Conservation (phyloP, 2,888 invertebrate genomes). For the Deroplatys truncata region DNA sequence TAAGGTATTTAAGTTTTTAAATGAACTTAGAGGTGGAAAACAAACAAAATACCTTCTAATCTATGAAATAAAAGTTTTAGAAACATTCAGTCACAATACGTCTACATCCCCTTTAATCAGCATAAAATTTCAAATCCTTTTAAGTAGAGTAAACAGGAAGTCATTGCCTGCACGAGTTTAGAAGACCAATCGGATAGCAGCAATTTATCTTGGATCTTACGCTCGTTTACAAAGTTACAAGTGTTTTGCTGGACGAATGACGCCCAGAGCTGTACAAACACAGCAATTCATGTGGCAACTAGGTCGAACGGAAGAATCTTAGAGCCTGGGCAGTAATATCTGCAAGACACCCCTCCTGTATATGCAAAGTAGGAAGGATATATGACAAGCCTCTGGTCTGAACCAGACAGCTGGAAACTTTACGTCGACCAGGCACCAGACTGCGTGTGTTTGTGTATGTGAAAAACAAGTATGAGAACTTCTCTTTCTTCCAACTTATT, state of each 20-base stretch:
- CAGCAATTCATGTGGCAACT: neutral
- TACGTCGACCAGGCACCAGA: neutral
- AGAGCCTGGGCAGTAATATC: neutral
- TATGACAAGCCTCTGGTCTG: neutral
- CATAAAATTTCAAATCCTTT: too few relatives aligned
- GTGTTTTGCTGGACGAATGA: neutral
- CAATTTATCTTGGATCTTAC: neutral
- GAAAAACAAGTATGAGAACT: neutral
- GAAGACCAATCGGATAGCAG: neutral
- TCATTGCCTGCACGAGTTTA: too few relatives aligned
- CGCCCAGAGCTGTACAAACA: neutral
- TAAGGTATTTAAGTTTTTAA: too few relatives aligned
- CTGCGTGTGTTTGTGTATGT: too few relatives aligned
- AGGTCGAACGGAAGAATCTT: neutral
- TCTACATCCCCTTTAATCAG: too few relatives aligned
- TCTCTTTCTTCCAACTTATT: neutral
- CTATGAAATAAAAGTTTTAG: too few relatives aligned
- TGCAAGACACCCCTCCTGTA: neutral
- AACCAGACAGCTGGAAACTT: neutral
- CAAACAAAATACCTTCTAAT: too few relatives aligned
- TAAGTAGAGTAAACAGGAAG: too few relatives aligned
- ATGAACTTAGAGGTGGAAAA: too few relatives aligned
- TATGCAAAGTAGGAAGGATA: neutral
- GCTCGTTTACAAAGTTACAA: neutral
- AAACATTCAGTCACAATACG: too few relatives aligned